phyloP scores from a whole-genome alignment of 2,888 invertebrate species.

The Andrena minutula region DNA sequence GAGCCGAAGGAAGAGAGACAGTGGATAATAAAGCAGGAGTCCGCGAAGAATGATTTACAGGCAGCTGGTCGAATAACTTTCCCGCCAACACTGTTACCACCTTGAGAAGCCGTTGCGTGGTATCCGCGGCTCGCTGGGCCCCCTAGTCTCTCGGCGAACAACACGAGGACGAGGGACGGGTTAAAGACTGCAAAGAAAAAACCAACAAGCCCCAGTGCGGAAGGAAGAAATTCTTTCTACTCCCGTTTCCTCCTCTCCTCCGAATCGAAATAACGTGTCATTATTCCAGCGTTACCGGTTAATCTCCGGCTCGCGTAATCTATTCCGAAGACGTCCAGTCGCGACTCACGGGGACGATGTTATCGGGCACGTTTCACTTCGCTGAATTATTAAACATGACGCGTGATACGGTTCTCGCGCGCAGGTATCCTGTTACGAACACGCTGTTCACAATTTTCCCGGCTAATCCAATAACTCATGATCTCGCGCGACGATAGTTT shows the following conservation, averaged over 20 bases:
- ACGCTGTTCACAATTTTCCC: slow-evolving; percentile 44
- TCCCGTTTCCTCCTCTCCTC: background rate
- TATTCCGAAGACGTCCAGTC: slow-evolving; percentile 21
- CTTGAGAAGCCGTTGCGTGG: slow-evolving; percentile 72
- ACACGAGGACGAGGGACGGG: background rate
- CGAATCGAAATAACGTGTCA: slow-evolving; percentile 41
- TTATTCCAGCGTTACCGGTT: slow-evolving; percentile 12
- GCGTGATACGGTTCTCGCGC: slow-evolving; percentile 21
- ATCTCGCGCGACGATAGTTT: slow-evolving; percentile 48
- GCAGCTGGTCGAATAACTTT: slow-evolving; percentile 81
- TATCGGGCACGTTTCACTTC: slow-evolving; percentile 42
- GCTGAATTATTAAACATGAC: slow-evolving; percentile 49
- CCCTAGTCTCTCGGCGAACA: slow-evolving; percentile 33
- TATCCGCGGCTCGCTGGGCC: slow-evolving; percentile 24
- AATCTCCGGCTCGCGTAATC: slow-evolving; percentile 43
- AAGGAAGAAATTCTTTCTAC: slow-evolving; percentile 51
- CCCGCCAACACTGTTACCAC: slow-evolving; percentile 82
- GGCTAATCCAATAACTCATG: slow-evolving; percentile 36
- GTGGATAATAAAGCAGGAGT: slow-evolving; percentile 80
- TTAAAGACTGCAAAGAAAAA: slow-evolving; percentile 17
- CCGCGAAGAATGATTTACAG: slow-evolving; percentile 82
- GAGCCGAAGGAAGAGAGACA: slow-evolving; percentile 64
- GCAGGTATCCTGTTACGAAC: slow-evolving; percentile 35
- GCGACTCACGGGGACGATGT: slow-evolving; percentile 14
- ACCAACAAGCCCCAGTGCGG: slow-evolving; percentile 18